A percentile compares a stretch with the other conserved stretches of the same genome.
Evolutionary conservation across 2,797 vertebrate genomes (phyloP).

Genomic region (Todus mexicanus): DNA sequence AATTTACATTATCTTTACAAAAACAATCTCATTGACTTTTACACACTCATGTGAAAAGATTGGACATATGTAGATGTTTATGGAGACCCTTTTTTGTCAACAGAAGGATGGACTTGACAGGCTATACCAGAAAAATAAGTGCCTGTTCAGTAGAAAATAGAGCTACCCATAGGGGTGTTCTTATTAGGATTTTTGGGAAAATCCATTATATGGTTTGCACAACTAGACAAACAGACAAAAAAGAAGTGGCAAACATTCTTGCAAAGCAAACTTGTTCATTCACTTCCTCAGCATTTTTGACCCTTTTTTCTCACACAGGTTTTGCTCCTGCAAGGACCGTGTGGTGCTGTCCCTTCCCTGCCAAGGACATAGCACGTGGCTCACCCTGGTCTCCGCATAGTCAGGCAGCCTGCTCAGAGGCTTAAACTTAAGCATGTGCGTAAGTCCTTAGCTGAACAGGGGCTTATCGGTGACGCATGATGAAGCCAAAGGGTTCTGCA

Average conservation of each 20-base stretch:
- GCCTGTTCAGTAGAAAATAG: not conserved
- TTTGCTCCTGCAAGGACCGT: not conserved
- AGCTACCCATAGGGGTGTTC: not conserved
- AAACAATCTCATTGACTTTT: accelerated
- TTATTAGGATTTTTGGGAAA: not conserved
- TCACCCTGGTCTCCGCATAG: not conserved
- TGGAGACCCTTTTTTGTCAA: not conserved
- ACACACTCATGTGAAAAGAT: not conserved
- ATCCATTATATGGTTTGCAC: not conserved
- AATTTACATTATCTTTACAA: not conserved
- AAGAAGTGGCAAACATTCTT: not conserved
- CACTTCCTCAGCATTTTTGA: not conserved
- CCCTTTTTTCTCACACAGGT: not conserved
- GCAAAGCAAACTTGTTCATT: not conserved
- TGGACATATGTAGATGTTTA: not conserved
- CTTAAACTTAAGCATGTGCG: not conserved
- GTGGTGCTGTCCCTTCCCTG: not conserved
- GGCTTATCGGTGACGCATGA: not conserved
- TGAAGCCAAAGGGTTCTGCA: not conserved
- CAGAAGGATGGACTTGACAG: not conserved
- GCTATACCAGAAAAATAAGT: not conserved
- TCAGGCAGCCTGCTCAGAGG: not conserved
- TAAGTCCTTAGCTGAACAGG: not conserved
- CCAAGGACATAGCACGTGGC: not conserved
- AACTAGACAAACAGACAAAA: not conserved